Evolutionary conservation across 2,113 vertebrate genomes (phyloP).

Genomic region (Sceloporus tristichus): DNA sequence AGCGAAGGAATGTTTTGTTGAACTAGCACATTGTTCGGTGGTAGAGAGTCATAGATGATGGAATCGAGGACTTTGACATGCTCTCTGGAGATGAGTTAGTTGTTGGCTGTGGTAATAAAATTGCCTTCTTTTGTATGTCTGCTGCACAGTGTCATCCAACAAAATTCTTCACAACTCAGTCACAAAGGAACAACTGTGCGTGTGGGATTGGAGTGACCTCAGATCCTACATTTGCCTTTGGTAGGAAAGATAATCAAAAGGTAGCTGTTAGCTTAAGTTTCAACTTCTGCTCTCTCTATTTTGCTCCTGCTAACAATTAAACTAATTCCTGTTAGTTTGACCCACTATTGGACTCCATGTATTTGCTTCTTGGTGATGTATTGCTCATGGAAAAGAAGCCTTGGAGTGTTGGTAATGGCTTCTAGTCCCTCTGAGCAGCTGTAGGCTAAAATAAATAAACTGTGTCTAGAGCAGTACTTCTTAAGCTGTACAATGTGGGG

Average conservation of each 20-base stretch:
- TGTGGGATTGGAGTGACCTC: neutral
- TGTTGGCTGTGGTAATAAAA: neutral
- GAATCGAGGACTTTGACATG: neutral
- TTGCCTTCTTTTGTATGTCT: neutral
- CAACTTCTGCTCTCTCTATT: neutral
- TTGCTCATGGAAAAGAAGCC: neutral
- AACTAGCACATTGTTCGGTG: slow-evolving; percentile 14
- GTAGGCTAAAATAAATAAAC: neutral
- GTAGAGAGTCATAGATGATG: neutral
- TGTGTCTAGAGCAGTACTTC: neutral
- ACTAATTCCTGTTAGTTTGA: neutral
- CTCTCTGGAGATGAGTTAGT: neutral
- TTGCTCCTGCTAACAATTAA: neutral
- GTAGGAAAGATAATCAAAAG: neutral
- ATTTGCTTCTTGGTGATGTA: neutral
- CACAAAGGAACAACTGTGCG: neutral
- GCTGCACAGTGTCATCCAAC: neutral
- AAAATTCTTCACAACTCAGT: neutral
- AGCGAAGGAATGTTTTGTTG: slow-evolving; percentile 18
- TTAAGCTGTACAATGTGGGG: no score
- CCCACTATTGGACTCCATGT: neutral
- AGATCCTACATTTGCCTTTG: neutral
- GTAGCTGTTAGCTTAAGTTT: neutral
- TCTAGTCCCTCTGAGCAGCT: neutral
- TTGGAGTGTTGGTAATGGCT: neutral